Evolutionary conservation across 1,140 invertebrate genomes (phyloP).

Genomic region (Agrilus planipennis): DNA sequence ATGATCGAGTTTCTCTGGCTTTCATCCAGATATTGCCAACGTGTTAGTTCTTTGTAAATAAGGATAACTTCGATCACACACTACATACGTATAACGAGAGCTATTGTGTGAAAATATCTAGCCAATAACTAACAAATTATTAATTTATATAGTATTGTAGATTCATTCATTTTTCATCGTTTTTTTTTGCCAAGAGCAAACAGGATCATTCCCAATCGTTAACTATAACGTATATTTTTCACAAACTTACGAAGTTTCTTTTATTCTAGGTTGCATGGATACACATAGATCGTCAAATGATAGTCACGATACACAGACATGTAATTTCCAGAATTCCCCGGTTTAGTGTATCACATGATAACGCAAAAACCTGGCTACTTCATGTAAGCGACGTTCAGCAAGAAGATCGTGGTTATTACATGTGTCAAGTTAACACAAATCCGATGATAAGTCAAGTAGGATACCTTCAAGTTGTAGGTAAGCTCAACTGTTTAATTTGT

Average conservation of each 20-base stretch:
- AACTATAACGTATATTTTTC: neutral
- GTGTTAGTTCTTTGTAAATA: no score
- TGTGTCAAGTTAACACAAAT: slow-evolving; percentile 91
- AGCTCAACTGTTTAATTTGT: slow-evolving; percentile 33
- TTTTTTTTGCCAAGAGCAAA: no score
- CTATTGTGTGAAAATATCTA: no score
- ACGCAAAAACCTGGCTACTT: slow-evolving; percentile 81
- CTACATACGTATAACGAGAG: neutral
- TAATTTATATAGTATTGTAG: no score
- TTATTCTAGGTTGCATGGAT: slow-evolving; percentile 79
- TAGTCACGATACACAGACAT: slow-evolving; percentile 80
- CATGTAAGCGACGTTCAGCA: slow-evolving; percentile 79
- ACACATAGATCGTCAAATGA: slow-evolving; percentile 88
- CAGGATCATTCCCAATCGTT: neutral
- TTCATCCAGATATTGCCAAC: slow-evolving; percentile 11
- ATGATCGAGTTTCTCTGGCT: slow-evolving; percentile 14
- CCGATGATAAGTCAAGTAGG: slow-evolving; percentile 92
- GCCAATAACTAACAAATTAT: no score
- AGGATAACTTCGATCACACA: neutral
- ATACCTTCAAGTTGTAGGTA: slow-evolving; percentile 87
- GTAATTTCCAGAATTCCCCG: slow-evolving; percentile 77
- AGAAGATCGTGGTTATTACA: slow-evolving; percentile 81
- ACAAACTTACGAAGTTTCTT: slow-evolving; percentile 1
- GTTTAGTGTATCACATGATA: slow-evolving; percentile 81
- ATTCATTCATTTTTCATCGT: neutral